Base-by-base conservation (phyloP, 1,140 invertebrate genomes). In the Nasonia giraulti region DNA sequence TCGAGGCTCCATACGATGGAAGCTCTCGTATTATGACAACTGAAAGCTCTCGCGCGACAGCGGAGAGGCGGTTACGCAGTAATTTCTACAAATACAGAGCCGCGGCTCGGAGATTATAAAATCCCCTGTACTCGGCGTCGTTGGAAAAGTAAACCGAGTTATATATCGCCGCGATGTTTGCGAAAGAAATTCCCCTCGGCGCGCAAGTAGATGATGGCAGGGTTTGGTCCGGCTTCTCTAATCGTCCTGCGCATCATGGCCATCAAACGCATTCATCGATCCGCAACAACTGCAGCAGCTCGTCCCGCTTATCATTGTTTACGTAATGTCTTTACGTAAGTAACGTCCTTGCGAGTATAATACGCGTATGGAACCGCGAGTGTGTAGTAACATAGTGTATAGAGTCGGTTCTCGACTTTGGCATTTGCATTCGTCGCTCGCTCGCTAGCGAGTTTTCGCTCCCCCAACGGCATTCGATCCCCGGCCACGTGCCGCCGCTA, bases 251-350 rank as follows among this genome's bases (percentile, higher is more conserved):
- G 14, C 47, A 50, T 62, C 17, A 14, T 0, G 17, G 55, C 4
- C 55, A 14, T 62, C 55, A 62, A 17, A 12, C 55, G 17, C 55
- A 20, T 62, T 62, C 55, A 62, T 20, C 55, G 55, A 62, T 62
- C 20, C 55, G 20, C 55, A n/a, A 62, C 55, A 62, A 6, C 55
- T 20, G 55, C 17, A 62, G 55, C 17, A 62, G 20, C n/a, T 80
- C 77, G 73, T 31, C 50, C 71, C 62, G 50, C 69, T 87, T 87
- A 88, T 87, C 87, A 86, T 87, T 87, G 84, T 88, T 88, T 88
- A 87, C 80, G 86, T 86, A 88, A 88, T 85, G 73, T 86, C n/a
- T 62, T 88, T 87, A 76, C 85, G 86, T 87, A 88, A 88, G 73
- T 37, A 17, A 23, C 33, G 31, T 37, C 73, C 27, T 44, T 11